phyloP scores from a whole-genome alignment of 2,113 vertebrate genomes.

The Aldabrachelys gigantea region DNA sequence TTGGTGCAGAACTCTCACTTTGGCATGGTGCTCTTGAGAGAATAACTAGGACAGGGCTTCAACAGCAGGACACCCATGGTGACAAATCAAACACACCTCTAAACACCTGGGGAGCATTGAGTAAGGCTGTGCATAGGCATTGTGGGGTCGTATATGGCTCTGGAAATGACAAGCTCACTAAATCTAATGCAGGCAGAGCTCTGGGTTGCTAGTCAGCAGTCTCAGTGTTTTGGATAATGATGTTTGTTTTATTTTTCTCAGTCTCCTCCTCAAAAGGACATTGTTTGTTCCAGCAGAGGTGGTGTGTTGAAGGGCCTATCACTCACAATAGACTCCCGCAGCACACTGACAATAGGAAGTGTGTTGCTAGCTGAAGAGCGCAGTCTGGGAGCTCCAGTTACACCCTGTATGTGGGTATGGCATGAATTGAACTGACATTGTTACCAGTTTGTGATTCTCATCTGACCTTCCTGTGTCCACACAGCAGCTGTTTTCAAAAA shows the following conservation, averaged over 20 bases:
- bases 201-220: slow-evolving; percentile 13
- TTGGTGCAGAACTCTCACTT: slow-evolving; percentile 34
- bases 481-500: background rate
- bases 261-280: background rate
- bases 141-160: background rate
- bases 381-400: background rate
- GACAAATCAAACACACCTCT: background rate
- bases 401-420: no score
- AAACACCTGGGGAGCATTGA: background rate
- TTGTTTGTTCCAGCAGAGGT: background rate
- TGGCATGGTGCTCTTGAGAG: background rate
- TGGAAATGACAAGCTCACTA: background rate
- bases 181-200: rapidly evolving
- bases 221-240: background rate
- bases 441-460: background rate
- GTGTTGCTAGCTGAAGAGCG: rapidly evolving
- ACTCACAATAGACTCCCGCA: background rate
- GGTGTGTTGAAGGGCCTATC: rapidly evolving
- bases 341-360: background rate
- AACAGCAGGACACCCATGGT: background rate
- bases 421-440: background rate
- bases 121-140: background rate
- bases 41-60: background rate
- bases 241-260: background rate
- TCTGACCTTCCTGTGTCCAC: background rate